Evolutionary conservation across 23 tunicate species (phyloP).

Genomic region (Aplidium turbinatum): DNA sequence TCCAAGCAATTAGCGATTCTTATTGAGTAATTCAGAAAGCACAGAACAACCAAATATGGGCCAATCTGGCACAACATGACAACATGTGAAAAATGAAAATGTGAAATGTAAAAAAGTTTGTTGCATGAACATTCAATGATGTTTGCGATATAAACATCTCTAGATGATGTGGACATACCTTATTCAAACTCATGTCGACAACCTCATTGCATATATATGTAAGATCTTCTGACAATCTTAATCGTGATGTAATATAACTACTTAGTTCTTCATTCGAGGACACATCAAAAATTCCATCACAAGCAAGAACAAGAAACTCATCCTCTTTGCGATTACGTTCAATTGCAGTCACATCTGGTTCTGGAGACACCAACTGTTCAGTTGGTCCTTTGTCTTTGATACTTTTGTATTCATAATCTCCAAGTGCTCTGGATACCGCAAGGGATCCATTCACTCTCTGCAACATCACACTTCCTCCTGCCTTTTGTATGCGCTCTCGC

Average conservation of each 20-base stretch:
- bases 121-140: too few relatives aligned
- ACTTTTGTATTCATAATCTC: slow-evolving; percentile 97
- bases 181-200: slow-evolving; percentile 93
- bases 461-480: slow-evolving; percentile 97
- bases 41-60: too few relatives aligned
- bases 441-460: slow-evolving; percentile 97
- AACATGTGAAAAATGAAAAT: too few relatives aligned
- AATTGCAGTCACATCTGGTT: slow-evolving; percentile 80
- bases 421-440: slow-evolving; percentile 98
- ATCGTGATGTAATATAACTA: slow-evolving; percentile 59
- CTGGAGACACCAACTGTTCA: slow-evolving; percentile 94
- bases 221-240: slow-evolving; percentile 61
- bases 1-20: too few relatives aligned
- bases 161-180: slow-evolving; percentile 50
- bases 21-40: too few relatives aligned
- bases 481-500: slow-evolving; percentile 90
- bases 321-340: slow-evolving; percentile 65
- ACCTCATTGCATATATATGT: slow-evolving; percentile 72
- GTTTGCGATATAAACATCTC: too few relatives aligned
- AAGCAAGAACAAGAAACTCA: slow-evolving; percentile 92
- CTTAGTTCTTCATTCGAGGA: slow-evolving; percentile 79
- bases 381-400: slow-evolving; percentile 79
- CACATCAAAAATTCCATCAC: slow-evolving; percentile 99
- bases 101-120: too few relatives aligned
- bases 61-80: too few relatives aligned